These are phyloP conservation scores for Dendroctonus valens DNA, from an alignment of 1,140 invertebrate genomes.

Conservation along the genomic window DNA sequence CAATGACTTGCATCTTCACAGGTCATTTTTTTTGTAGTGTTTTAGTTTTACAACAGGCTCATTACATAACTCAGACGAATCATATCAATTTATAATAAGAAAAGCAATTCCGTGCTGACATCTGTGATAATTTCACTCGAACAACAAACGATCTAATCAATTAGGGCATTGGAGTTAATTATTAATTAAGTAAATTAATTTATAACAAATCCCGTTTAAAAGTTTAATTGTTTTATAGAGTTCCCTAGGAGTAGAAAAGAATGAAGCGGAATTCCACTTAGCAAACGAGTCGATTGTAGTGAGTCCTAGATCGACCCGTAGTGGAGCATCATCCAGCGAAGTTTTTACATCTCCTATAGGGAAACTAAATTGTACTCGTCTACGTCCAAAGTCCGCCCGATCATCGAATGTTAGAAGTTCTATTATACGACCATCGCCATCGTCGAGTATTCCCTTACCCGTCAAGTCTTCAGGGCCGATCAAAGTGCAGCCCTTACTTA, in stretches of 20 bases:
- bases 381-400: conserved; percentile 9
- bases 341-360: not conserved
- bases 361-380: not conserved
- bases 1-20: too few species aligned
- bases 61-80: too few species aligned
- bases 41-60: too few species aligned
- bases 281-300: not conserved
- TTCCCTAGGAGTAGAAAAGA: conserved; percentile 2
- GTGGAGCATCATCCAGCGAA: conserved; percentile 23
- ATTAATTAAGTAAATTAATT: too few species aligned
- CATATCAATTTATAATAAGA: too few species aligned
- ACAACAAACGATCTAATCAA: too few species aligned
- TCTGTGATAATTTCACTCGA: too few species aligned
- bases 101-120: too few species aligned
- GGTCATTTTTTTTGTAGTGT: too few species aligned
- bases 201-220: too few species aligned
- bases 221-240: conserved; percentile 1
- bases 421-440: conserved; percentile 7
- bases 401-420: not conserved
- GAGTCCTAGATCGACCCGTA: conserved; percentile 11
- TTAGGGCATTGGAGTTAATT: too few species aligned
- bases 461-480: conserved; percentile 23
- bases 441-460: conserved; percentile 32
- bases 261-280: conserved; percentile 16
- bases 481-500: conserved; percentile 13